A percentile compares a stretch with the other conserved stretches of the same genome.
These are phyloP conservation scores for Apodemia duryi DNA, from an alignment of 2,888 invertebrate genomes.

Conservation along the genomic window DNA sequence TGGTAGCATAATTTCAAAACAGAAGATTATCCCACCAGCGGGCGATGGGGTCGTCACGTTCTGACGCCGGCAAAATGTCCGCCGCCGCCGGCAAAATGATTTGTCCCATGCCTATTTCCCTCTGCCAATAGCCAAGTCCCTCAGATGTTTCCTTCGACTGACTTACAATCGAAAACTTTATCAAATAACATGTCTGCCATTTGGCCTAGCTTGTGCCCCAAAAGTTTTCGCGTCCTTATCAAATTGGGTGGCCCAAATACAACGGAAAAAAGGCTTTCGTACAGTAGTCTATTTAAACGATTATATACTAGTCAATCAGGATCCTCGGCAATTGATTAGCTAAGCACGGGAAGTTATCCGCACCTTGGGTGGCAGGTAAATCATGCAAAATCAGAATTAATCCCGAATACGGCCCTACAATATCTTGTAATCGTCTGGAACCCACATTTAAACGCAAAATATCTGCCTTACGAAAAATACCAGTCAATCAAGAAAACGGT, in stretches of 20 bases:
- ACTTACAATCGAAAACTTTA: slow-evolving; percentile 19
- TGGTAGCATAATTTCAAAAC: no score
- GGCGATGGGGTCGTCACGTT: no score
- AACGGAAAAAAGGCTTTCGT: not conserved
- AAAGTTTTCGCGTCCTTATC: slow-evolving; percentile 14
- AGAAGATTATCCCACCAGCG: no score
- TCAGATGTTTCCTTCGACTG: no score
- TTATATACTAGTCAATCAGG: slow-evolving; percentile 12
- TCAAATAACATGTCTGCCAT: slow-evolving; percentile 14
- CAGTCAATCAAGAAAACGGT: no score
- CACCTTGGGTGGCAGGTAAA: slow-evolving; percentile 29
- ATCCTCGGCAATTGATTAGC: not conserved
- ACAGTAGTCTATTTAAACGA: slow-evolving; percentile 12
- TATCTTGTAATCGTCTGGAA: slow-evolving; percentile 22
- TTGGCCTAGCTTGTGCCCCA: slow-evolving; percentile 12
- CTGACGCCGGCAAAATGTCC: no score
- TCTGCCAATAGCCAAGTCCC: no score
- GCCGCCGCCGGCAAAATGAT: no score
- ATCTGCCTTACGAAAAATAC: no score
- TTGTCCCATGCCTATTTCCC: no score
- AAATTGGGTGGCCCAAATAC: slow-evolving; percentile 13
- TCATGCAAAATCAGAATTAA: slow-evolving; percentile 25
- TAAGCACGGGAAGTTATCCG: not conserved
- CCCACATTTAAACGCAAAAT: slow-evolving; percentile 24
- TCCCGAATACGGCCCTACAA: slow-evolving; percentile 16